A percentile compares a stretch with the other conserved stretches of the same genome.
These are phyloP conservation scores for Pristiophorus japonicus DNA, from an alignment of 2,113 vertebrate species.

Conservation along the genomic window DNA sequence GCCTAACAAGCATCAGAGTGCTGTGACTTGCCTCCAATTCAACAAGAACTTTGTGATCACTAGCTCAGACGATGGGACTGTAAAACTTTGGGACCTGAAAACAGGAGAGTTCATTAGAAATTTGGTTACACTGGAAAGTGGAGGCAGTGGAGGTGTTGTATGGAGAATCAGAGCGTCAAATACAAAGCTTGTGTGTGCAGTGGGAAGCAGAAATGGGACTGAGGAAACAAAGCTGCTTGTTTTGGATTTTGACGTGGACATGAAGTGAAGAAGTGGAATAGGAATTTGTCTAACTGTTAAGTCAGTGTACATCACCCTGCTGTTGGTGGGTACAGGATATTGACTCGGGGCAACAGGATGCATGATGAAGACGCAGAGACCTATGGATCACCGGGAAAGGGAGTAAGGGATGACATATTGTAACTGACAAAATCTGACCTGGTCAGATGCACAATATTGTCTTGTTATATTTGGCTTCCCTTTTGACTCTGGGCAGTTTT, in stretches of 20 bases:
- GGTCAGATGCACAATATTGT: slow-evolving; percentile 55
- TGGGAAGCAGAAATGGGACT: slow-evolving; percentile 96
- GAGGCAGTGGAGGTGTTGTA: slow-evolving; percentile 93
- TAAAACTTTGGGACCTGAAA: slow-evolving; percentile 98
- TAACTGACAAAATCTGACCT: slow-evolving; percentile 52
- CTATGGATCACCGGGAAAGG: slow-evolving; percentile 64
- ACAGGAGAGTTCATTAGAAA: slow-evolving; percentile 99
- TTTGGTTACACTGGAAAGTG: slow-evolving; percentile 96
- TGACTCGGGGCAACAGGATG: slow-evolving; percentile 68
- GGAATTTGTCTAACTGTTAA: slow-evolving; percentile 60
- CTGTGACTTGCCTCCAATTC: slow-evolving; percentile 99
- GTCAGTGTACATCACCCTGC: slow-evolving; percentile 54
- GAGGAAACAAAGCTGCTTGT: slow-evolving; percentile 99
- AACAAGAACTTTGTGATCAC: slow-evolving; percentile 99
- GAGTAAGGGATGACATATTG: slow-evolving; percentile 54
- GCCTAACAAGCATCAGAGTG: slow-evolving; percentile 99
- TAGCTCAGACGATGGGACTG: slow-evolving; percentile 98
- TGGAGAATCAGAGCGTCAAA: slow-evolving; percentile 98
- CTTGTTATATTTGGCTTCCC: slow-evolving; percentile 62
- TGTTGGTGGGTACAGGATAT: slow-evolving; percentile 65
- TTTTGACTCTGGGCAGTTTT: slow-evolving; percentile 67
- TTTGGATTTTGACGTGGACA: slow-evolving; percentile 98
- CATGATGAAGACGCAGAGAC: slow-evolving; percentile 67
- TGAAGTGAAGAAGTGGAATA: slow-evolving; percentile 79
- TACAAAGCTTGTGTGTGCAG: slow-evolving; percentile 96